Evolutionary conservation across 2,888 invertebrate genomes (phyloP).

Genomic region (Scaptomyza tumidula): DNA sequence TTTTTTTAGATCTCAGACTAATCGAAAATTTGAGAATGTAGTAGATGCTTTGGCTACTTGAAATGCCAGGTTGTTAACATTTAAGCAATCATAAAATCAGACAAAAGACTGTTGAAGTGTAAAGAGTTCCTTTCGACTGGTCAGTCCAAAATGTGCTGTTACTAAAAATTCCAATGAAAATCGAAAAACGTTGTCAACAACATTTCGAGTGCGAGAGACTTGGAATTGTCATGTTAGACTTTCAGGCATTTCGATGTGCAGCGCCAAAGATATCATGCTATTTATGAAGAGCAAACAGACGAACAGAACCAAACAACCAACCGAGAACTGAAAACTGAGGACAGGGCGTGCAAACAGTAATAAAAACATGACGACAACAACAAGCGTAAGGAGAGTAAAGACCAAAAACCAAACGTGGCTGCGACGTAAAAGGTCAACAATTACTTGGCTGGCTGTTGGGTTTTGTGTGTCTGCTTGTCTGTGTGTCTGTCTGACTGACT

Average conservation of each 20-base stretch:
- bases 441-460: conserved; percentile 63
- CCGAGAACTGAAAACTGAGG: conserved; percentile 26
- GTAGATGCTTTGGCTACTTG: neutral
- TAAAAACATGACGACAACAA: conserved; percentile 70
- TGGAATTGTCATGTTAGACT: conserved; percentile 75
- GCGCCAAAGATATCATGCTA: conserved; percentile 77
- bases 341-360: conserved; percentile 76
- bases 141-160: conserved; percentile 5
- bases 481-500: conserved; percentile 43
- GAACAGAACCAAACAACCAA: conserved; percentile 2
- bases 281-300: conserved; percentile 76
- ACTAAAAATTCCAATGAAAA: conserved; percentile 74
- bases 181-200: conserved; percentile 62
- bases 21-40: neutral
- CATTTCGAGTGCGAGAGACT: conserved; percentile 61
- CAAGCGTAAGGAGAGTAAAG: conserved; percentile 38
- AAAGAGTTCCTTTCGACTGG: conserved; percentile 27
- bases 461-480: conserved; percentile 7
- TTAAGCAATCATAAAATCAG: conserved; percentile 48
- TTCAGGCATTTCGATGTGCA: conserved; percentile 75
- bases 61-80: conserved; percentile 26
- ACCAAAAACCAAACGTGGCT: conserved; percentile 64
- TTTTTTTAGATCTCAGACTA: neutral
- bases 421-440: conserved; percentile 79
- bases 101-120: conserved; percentile 42